Evolutionary conservation across 2,113 vertebrate species (phyloP).

Genomic region (Mustela lutreola): DNA sequence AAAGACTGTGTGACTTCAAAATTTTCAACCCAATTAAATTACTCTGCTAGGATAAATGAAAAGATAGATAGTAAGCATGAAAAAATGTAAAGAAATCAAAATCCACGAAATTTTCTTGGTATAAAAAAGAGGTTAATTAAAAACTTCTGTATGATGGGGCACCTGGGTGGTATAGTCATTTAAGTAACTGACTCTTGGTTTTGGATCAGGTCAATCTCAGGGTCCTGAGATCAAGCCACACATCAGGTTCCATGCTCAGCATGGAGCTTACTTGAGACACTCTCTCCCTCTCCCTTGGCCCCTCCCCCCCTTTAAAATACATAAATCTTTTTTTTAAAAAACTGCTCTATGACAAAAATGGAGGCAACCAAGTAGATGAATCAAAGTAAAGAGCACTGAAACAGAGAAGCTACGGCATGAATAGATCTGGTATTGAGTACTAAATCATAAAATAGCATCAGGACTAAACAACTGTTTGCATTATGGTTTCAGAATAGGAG

Average conservation of each 20-base stretch:
- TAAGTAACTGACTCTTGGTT: not conserved
- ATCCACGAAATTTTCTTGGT: not conserved
- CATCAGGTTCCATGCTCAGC: not conserved
- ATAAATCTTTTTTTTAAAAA: not conserved
- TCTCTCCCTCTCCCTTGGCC: not conserved
- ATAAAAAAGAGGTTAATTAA: not conserved
- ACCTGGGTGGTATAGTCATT: not conserved
- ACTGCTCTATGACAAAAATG: not conserved
- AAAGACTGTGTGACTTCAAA: not conserved
- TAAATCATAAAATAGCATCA: not conserved
- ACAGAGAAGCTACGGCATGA: not conserved
- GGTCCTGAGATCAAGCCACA: not conserved
- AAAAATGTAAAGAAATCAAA: not conserved
- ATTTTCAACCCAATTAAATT: not conserved
- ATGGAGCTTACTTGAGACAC: not conserved
- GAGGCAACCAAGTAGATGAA: not conserved
- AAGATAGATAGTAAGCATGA: not conserved
- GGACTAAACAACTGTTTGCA: not conserved
- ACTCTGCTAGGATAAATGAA: not conserved
- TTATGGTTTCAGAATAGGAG: not conserved
- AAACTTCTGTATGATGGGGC: not conserved
- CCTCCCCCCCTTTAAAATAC: not conserved
- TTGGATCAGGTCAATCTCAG: not conserved
- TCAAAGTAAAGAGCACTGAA: not conserved
- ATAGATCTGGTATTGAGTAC: not conserved